Evolutionary conservation across 2,113 vertebrate genomes (phyloP).

Genomic region (Crypturellus undulatus): DNA sequence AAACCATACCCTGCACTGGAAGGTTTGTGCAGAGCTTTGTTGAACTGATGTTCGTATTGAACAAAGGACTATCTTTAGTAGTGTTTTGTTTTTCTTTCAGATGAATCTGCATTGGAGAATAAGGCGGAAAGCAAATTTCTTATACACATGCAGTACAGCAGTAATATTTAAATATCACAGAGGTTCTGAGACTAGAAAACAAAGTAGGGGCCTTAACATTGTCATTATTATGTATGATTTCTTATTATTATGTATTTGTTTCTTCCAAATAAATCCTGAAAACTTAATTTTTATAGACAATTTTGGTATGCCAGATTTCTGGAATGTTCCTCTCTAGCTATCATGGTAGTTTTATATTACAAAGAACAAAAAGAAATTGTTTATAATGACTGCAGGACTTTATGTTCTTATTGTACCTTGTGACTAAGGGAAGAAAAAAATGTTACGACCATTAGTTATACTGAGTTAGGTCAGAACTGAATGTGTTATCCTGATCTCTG

Average conservation of each 20-base stretch:
- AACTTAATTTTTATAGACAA: not conserved
- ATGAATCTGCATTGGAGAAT: conserved; percentile 3
- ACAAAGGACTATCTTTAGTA: conserved; percentile 6
- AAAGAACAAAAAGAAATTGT: not conserved
- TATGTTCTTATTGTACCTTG: not conserved
- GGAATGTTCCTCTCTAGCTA: not conserved
- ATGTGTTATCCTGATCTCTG: not conserved
- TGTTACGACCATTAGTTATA: not conserved
- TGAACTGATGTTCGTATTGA: not conserved
- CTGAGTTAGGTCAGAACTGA: not conserved
- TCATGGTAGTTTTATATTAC: not conserved
- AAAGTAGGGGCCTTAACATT: not conserved
- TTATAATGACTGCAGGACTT: not conserved
- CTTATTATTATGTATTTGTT: no score
- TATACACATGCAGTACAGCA: not conserved
- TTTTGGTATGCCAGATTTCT: not conserved
- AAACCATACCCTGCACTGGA: not conserved
- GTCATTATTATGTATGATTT: not conserved
- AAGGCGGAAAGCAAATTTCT: not conserved
- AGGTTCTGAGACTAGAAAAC: not conserved
- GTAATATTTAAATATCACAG: not conserved
- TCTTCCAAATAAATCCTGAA: not conserved
- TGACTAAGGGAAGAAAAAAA: not conserved
- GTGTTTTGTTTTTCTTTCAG: conserved; percentile 28
- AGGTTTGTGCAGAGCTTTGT: conserved; percentile 5